A percentile compares a stretch with the other conserved stretches of the same genome.
Conservation (phyloP, 2,113 vertebrate genomes). For the Dasyurus viverrinus region DNA sequence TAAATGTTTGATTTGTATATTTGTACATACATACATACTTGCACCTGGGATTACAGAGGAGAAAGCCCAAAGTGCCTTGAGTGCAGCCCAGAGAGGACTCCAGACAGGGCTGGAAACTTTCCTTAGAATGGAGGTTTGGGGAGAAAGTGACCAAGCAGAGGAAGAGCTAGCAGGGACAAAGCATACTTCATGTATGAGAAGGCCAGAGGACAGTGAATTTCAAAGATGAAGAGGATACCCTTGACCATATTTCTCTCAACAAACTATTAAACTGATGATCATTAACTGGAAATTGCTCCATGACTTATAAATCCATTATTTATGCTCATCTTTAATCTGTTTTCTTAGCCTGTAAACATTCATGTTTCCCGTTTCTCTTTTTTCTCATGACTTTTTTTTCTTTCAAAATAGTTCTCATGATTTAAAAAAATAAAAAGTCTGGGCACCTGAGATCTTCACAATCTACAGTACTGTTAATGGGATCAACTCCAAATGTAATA, state of each 20-base stretch:
- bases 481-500: not conserved
- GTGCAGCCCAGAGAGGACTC: not conserved
- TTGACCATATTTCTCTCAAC: not conserved
- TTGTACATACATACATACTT: not conserved
- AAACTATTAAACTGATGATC: not conserved
- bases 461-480: not conserved
- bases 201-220: not conserved
- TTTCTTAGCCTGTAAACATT: not conserved
- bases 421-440: not conserved
- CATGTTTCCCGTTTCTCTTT: not conserved
- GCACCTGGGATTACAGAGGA: not conserved
- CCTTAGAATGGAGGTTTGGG: not conserved
- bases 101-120: not conserved
- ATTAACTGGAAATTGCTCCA: not conserved
- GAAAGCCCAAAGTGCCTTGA: not conserved
- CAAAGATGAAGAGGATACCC: not conserved
- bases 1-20: too few species aligned
- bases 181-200: not conserved
- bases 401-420: not conserved
- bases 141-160: not conserved
- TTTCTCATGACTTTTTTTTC: not conserved
- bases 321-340: not conserved
- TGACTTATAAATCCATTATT: not conserved
- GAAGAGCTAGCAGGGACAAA: not conserved
- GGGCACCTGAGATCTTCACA: slow-evolving; percentile 27